A percentile compares a stretch with the other conserved stretches of the same genome.
Conservation (phyloP, 2,888 invertebrate genomes). For the Ariolimax columbianus region DNA sequence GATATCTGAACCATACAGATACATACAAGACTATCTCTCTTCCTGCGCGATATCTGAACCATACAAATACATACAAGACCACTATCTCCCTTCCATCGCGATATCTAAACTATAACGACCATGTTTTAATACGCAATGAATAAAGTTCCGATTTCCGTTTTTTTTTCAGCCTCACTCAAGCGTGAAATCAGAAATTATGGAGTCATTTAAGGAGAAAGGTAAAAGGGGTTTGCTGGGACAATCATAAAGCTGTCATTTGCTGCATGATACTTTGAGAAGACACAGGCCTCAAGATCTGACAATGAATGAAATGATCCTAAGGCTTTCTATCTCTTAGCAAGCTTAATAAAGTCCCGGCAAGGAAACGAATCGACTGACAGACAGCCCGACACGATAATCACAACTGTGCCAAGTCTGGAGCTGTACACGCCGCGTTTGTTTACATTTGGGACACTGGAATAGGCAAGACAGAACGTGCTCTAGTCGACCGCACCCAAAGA, state of each 20-base stretch:
- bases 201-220: too few species aligned
- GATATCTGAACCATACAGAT: too few species aligned
- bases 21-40: too few species aligned
- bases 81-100: too few species aligned
- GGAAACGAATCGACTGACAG: background rate
- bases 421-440: background rate
- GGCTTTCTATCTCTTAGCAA: background rate
- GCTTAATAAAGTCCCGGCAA: background rate
- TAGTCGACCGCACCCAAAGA: background rate
- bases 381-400: background rate
- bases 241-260: background rate
- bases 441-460: background rate
- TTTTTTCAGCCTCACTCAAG: too few species aligned
- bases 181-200: too few species aligned
- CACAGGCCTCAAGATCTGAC: background rate
- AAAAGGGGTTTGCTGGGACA: too few species aligned
- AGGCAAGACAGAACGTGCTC: background rate
- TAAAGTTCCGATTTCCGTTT: too few species aligned
- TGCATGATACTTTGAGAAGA: background rate
- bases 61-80: too few species aligned
- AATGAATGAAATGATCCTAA: background rate
- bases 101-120: too few species aligned
- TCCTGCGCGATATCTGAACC: too few species aligned
- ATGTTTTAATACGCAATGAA: too few species aligned
- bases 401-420: background rate